Conservation (phyloP, 1,140 invertebrate species). For the Ctenoplectra terminalis region DNA sequence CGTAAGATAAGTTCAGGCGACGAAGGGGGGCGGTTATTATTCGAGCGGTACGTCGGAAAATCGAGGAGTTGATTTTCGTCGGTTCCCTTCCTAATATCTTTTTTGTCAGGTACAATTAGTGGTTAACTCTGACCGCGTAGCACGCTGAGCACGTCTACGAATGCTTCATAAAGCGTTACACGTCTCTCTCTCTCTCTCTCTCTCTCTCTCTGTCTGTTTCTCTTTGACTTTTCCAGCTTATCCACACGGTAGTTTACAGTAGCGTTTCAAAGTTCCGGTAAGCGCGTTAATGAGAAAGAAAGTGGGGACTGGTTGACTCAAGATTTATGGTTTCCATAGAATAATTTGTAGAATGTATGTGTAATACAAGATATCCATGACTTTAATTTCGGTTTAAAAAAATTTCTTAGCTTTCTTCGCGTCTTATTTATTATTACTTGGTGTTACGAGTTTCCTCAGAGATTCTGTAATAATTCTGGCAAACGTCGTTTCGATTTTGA, state of each 20-base stretch:
- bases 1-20: neutral
- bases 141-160: conserved; percentile 71
- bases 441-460: too few species aligned
- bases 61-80: conserved; percentile 36
- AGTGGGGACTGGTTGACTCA: neutral
- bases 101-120: conserved; percentile 73
- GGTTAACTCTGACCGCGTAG: conserved; percentile 64
- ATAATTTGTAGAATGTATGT: neutral
- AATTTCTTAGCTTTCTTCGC: too few species aligned
- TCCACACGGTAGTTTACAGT: conserved; percentile 1
- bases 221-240: neutral
- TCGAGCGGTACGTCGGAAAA: conserved; percentile 50
- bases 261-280: conserved; percentile 8
- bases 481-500: conserved; percentile 9
- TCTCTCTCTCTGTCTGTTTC: neutral
- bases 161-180: conserved; percentile 75
- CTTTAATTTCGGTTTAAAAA: too few species aligned
- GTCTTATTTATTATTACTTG: too few species aligned
- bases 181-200: neutral
- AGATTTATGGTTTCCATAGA: neutral
- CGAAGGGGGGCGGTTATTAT: too few species aligned
- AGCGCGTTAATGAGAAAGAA: conserved; percentile 26
- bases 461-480: neutral
- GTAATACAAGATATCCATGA: neutral
- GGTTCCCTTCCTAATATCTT: conserved; percentile 67